Conservation (phyloP, 2,113 vertebrate genomes). For the Oncorhynchus clarkii region DNA sequence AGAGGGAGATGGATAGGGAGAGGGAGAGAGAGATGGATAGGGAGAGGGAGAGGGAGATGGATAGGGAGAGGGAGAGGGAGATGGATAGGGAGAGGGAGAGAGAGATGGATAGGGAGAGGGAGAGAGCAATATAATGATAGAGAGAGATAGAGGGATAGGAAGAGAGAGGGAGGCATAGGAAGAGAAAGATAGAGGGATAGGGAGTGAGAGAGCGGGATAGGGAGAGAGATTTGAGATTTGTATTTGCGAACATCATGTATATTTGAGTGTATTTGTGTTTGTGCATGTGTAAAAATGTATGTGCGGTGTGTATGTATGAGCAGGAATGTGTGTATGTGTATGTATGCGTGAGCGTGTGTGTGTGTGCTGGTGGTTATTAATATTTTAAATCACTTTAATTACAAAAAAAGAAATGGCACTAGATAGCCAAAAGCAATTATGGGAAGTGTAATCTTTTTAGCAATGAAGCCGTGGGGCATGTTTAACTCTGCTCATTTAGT, state of each 20-base stretch:
- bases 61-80: too few relatives aligned
- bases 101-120: conserved; percentile 1
- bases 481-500: conserved; percentile 83
- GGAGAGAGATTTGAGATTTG: background rate
- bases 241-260: conserved; percentile 21
- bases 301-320: conserved; percentile 37
- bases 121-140: background rate
- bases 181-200: background rate
- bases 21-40: too few relatives aligned
- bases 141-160: background rate
- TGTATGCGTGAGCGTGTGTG: conserved; percentile 27
- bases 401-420: conserved; percentile 89
- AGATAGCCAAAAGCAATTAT: conserved; percentile 97
- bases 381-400: conserved; percentile 98
- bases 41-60: too few relatives aligned
- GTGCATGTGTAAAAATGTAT: conserved; percentile 36
- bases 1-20: too few relatives aligned
- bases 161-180: background rate
- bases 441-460: conserved; percentile 91
- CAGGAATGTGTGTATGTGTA: conserved; percentile 8
- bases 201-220: conserved; percentile 9
- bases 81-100: too few relatives aligned
- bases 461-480: conserved; percentile 96
- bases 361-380: conserved; percentile 81
- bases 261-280: conserved; percentile 12